Percentiles rank a stretch among this genome's conserved stretches.
Evolutionary conservation across 2,797 vertebrate genomes (phyloP).

Genomic region (Graptemys geographica): DNA sequence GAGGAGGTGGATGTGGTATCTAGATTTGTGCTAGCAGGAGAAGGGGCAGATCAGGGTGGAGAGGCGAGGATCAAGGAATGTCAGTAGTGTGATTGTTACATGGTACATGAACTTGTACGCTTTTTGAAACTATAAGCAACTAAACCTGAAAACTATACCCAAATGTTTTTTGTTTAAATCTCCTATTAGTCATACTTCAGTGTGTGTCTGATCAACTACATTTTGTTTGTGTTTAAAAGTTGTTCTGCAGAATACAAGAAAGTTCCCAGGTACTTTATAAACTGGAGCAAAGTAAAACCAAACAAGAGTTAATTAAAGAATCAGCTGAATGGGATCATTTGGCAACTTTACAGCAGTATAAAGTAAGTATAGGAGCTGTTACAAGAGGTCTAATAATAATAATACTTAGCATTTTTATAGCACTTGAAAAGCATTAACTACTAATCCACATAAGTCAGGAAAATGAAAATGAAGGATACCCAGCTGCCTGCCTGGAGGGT

Average conservation of each 20-base stretch:
- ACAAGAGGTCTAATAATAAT: neutral
- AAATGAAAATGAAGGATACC: neutral
- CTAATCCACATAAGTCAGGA: neutral
- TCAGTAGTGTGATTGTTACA: neutral
- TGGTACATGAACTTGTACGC: neutral
- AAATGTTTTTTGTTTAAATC: neutral
- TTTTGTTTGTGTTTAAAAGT: constrained; percentile 77
- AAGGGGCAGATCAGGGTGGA: neutral
- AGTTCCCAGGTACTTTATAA: constrained; percentile 90
- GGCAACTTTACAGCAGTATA: constrained; percentile 77
- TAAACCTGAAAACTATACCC: neutral
- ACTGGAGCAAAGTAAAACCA: constrained; percentile 77
- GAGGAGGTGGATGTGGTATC: neutral
- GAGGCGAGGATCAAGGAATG: neutral
- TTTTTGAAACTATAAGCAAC: neutral
- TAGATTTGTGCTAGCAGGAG: neutral
- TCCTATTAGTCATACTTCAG: neutral
- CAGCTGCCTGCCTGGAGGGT: neutral
- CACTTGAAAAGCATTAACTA: neutral
- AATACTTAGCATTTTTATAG: neutral
- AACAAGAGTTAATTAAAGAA: constrained; percentile 43
- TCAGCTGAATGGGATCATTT: constrained; percentile 49
- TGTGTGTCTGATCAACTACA: neutral
- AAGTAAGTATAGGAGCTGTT: constrained; percentile 71
- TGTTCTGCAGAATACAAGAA: constrained; percentile 92